Conservation (phyloP, 2,797 vertebrate genomes). For the Loris lydekkerianus region DNA sequence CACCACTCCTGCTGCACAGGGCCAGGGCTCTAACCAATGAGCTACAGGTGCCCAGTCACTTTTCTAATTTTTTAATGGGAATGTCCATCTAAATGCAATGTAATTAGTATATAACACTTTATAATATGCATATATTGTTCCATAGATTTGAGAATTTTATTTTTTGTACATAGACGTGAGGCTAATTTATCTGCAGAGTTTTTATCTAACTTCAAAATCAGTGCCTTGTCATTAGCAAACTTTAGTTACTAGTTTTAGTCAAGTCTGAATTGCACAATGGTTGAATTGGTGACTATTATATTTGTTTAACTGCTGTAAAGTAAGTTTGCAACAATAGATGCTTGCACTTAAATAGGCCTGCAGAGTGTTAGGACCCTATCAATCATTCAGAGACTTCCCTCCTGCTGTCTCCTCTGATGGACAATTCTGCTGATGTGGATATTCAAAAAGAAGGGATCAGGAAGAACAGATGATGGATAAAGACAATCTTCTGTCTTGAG, state of each 20-base stretch:
- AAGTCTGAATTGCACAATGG: constrained; percentile 86
- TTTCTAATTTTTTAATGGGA: constrained; percentile 48
- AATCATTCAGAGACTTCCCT: constrained; percentile 87
- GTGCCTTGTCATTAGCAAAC: constrained; percentile 88
- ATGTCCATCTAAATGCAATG: background rate
- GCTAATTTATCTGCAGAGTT: constrained; percentile 72
- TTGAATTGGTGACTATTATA: constrained; percentile 90
- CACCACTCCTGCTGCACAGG: too few species aligned
- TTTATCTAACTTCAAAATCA: constrained; percentile 86
- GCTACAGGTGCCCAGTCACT: background rate
- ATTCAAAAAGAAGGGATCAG: constrained; percentile 92
- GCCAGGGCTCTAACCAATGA: too few species aligned
- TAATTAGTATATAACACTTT: constrained; percentile 18
- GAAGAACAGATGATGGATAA: constrained; percentile 96
- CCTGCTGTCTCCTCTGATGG: constrained; percentile 89
- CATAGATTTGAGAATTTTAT: constrained; percentile 55
- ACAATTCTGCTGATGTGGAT: constrained; percentile 91
- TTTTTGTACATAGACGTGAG: constrained; percentile 24
- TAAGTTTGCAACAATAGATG: constrained; percentile 90
- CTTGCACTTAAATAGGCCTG: constrained; percentile 88
- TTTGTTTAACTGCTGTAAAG: constrained; percentile 92
- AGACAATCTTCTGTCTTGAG: constrained; percentile 92
- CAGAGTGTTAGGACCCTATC: constrained; percentile 84
- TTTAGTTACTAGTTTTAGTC: constrained; percentile 87
- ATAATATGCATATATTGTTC: background rate